Base-by-base conservation (phyloP, 2,113 vertebrate genomes). In the Oplegnathus fasciatus region DNA sequence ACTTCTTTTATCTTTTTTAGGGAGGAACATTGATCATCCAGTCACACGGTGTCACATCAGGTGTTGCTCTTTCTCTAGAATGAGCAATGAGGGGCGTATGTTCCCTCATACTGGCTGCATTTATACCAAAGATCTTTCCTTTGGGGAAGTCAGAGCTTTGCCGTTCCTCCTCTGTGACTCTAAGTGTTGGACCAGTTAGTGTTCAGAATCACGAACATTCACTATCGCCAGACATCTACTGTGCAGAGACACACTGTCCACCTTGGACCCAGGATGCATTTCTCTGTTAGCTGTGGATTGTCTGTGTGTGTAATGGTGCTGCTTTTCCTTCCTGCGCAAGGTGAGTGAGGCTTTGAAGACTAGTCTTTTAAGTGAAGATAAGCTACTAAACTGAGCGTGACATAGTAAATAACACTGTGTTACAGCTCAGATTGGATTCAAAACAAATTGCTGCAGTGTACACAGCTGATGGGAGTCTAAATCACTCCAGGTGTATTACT, bases 261-360 rank as follows among this genome's bases (percentile, higher is more conserved):
- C 4, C 18, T 46, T 8, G 55, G 40, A 74, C 40, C 50, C 14
- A 70, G 9, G 42, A 79, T 79, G 77, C n/a, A 1, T 50, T 75
- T 40, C 65, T 69, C 40, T 7, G 2, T n/a, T 0, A 20, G 5
- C 50, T 37, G 6, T 46, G 24, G 28, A 42, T 17, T 46, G 20
- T 10, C 7, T 18, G 4, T 69, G 44, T 71, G 20, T 9, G 0
- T 34, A 2, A 58, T 18, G 28, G 0, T 40, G 17, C 30, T 75
- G 40, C 32, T 75, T 28, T 22, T 58, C 4, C 26, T 48, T 28
- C 22, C 9, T 22, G 24, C 6, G 1, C 30, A 68, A 52, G 55
- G 72, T 69, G 32, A 83, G 71, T 61, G 78, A 6, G 20, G 14
- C 37, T 66, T 66, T 77, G 28, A 40, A n/a, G 20, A 48, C 3